Conservation (phyloP, 2,797 vertebrate species). For the Pitangus sulphuratus region DNA sequence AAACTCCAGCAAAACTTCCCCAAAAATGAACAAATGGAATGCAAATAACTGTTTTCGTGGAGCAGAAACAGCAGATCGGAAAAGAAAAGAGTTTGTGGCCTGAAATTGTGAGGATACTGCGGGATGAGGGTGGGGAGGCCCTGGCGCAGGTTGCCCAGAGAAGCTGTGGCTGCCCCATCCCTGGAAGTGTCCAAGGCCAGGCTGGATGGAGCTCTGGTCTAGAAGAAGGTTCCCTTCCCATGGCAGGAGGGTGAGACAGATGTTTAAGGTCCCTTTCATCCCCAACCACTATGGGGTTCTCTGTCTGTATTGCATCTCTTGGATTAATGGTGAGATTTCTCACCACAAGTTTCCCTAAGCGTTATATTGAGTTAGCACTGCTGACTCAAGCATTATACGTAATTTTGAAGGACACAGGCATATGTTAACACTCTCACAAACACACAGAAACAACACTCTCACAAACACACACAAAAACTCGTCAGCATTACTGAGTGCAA, state of each 20-base stretch:
- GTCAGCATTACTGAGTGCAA: background rate
- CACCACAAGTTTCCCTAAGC: background rate
- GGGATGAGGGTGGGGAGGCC: background rate
- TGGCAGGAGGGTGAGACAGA: background rate
- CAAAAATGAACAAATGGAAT: background rate
- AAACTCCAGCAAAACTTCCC: background rate
- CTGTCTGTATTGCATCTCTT: background rate
- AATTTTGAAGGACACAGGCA: background rate
- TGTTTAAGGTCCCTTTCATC: background rate
- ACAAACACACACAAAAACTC: background rate
- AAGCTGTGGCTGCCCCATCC: background rate
- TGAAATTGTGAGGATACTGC: background rate
- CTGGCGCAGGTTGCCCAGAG: background rate
- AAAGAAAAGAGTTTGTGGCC: slow-evolving; percentile 24
- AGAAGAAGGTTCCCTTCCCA: background rate
- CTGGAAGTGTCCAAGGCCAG: background rate
- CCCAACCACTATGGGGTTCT: background rate
- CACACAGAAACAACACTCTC: background rate
- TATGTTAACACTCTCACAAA: background rate
- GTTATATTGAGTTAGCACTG: rapidly evolving
- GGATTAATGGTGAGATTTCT: background rate
- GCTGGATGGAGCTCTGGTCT: background rate
- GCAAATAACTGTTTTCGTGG: background rate
- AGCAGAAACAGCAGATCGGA: slow-evolving; percentile 14
- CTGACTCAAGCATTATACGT: background rate